Evolutionary conservation across 2,113 vertebrate species (phyloP).

Genomic region (Arvicanthis niloticus): DNA sequence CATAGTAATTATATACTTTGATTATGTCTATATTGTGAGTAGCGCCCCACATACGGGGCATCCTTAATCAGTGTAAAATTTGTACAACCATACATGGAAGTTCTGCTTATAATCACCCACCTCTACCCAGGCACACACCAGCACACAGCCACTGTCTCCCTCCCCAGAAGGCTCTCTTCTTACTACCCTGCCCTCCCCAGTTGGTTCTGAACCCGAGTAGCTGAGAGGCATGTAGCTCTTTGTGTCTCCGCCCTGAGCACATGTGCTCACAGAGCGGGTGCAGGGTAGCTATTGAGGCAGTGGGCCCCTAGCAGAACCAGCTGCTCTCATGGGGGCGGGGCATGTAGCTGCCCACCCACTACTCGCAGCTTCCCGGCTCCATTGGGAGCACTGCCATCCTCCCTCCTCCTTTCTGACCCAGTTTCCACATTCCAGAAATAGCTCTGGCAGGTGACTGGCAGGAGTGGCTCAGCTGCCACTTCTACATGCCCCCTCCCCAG

Average conservation of each 20-base stretch:
- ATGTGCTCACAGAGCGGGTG: neutral
- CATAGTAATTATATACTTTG: slow-evolving; percentile 4
- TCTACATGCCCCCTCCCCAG: neutral
- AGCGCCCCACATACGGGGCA: neutral
- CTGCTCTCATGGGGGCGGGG: neutral
- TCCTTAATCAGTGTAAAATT: slow-evolving; percentile 16
- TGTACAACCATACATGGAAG: neutral
- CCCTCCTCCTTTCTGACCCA: slow-evolving; percentile 87
- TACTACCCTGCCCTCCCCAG: no score
- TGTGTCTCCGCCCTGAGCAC: neutral
- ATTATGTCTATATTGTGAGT: slow-evolving; percentile 1
- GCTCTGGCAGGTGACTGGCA: slow-evolving; percentile 85
- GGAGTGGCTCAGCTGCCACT: slow-evolving; percentile 34
- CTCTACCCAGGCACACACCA: neutral
- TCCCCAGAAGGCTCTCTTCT: neutral
- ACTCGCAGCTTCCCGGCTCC: slow-evolving; percentile 57
- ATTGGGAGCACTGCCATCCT: slow-evolving; percentile 49
- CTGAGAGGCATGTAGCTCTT: neutral
- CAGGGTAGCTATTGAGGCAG: neutral
- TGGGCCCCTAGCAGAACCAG: neutral
- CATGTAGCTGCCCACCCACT: neutral
- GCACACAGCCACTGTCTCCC: neutral
- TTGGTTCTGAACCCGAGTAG: neutral
- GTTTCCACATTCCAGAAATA: slow-evolving; percentile 88
- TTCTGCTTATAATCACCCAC: neutral